Conservation (phyloP, 2,797 vertebrate species). For the Mallotus villosus region DNA sequence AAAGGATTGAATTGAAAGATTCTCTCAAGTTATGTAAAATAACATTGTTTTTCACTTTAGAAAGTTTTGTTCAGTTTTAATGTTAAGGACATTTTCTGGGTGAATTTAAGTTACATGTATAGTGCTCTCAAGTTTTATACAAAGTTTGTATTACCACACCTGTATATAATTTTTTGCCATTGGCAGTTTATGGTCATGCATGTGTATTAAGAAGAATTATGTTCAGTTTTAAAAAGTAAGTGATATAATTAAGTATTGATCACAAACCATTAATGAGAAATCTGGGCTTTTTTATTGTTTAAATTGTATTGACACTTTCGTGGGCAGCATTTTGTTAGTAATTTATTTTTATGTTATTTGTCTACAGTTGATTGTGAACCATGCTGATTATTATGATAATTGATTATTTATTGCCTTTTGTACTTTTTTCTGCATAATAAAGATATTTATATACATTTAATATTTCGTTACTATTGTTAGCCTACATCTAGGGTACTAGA, state of each 20-base stretch:
- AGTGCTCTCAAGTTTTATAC: too few species aligned
- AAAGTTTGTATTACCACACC: too few species aligned
- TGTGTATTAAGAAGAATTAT: conserved; percentile 8
- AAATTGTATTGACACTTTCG: conserved; percentile 7
- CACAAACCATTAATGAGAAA: too few species aligned
- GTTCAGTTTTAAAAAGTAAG: conserved; percentile 34
- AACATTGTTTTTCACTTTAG: not conserved
- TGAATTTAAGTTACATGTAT: too few species aligned
- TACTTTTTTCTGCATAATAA: conserved; percentile 67
- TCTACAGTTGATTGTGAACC: conserved; percentile 16
- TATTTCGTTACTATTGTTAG: not conserved
- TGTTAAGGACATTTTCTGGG: not conserved
- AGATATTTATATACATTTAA: conserved; percentile 68
- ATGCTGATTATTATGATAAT: conserved; percentile 52
- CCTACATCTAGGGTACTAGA: not conserved
- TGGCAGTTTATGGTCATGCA: not conserved
- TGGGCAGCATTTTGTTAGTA: conserved; percentile 20
- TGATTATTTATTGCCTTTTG: conserved; percentile 56
- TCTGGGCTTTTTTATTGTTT: conserved; percentile 25
- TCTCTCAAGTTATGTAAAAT: not conserved
- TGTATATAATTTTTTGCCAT: not conserved
- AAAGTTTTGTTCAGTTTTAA: not conserved
- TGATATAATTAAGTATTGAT: conserved; percentile 36
- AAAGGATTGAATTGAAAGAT: not conserved
- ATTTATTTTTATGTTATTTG: not conserved